Base-by-base conservation (phyloP, 2,113 vertebrate genomes). In the Anolis carolinensis region DNA sequence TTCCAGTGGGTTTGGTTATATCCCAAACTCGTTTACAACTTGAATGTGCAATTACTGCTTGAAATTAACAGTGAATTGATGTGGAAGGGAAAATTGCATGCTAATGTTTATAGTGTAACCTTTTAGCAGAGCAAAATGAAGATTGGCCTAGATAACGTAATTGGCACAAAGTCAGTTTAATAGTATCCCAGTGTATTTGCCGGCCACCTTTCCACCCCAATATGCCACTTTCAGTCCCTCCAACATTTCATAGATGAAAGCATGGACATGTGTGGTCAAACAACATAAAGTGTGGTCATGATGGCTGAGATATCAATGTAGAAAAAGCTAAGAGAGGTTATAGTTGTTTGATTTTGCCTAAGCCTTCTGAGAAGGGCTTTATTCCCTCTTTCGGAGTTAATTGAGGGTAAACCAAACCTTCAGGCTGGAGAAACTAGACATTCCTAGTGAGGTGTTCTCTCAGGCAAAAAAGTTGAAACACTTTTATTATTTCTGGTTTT, bases 131-230 rank as follows among this genome's bases (percentile, higher is more conserved):
- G 81, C 23, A 59, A 73, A 71, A 73, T 59, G 23, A 70, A 70
- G 70, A 83, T 36, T 83, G 70, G 32, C 65, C 77, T 44, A 63
- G 67, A 72, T 82, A 73, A 83, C 21, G 30, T 86, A 89, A 71
- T 4, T 63, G 65, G 73, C 55, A 87, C 72, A 89, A 90, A 52
- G 44, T 1, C 68, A n/a, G 86, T 67, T 74, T 65, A 50, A 25
- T 8, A 36, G 68, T 4, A 59, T 86, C 81, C 81, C 80, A 73
- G 79, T 73, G 59, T n/a, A 18, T 39, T 44, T 65, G 59, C 32
- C 36, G 21, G 84, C 67, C 34, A 0, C 86, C 44, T 23, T 84
- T 90, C 7, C 86, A 92, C 72, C 5, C 39, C 71, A 8, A 21
- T 34, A 71, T 84, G 21, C 44, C 3, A 0, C 85, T 72, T 85